These are phyloP conservation scores for Biston betularia DNA, from an alignment of 2,888 invertebrate genomes.

Conservation along the genomic window DNA sequence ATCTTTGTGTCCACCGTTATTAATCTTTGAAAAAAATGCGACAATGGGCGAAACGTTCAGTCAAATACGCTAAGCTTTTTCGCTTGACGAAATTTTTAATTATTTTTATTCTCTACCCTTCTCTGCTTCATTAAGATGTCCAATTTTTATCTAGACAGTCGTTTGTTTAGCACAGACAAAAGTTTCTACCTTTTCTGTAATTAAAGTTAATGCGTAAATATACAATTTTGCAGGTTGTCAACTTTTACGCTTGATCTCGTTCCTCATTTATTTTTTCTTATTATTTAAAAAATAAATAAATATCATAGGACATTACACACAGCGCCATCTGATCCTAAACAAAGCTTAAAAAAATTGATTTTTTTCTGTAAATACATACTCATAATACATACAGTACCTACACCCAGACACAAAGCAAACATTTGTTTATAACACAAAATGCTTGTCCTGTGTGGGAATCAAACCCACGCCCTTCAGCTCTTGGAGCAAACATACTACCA, in stretches of 20 bases:
- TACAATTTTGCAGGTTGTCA: conserved; percentile 17
- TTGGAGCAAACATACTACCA: no score
- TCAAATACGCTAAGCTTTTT: conserved; percentile 61
- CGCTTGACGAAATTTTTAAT: conserved; percentile 69
- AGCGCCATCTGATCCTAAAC: no score
- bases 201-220: conserved; percentile 34
- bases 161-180: conserved; percentile 46
- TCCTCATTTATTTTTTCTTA: neutral
- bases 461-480: no score
- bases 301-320: no score
- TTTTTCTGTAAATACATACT: no score
- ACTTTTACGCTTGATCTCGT: neutral
- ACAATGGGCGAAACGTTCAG: conserved; percentile 68
- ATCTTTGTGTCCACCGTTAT: conserved; percentile 76
- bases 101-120: conserved; percentile 52
- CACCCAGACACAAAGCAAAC: no score
- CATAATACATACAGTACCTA: no score
- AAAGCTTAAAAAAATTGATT: no score
- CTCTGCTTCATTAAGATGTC: conserved; percentile 44
- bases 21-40: conserved; percentile 74
- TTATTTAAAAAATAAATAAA: no score
- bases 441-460: no score
- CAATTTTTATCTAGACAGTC: conserved; percentile 45
- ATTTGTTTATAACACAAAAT: no score
- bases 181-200: conserved; percentile 32